These are phyloP conservation scores for Phyllostomus hastatus DNA, from an alignment of 2,113 vertebrate species.

Conservation along the genomic window DNA sequence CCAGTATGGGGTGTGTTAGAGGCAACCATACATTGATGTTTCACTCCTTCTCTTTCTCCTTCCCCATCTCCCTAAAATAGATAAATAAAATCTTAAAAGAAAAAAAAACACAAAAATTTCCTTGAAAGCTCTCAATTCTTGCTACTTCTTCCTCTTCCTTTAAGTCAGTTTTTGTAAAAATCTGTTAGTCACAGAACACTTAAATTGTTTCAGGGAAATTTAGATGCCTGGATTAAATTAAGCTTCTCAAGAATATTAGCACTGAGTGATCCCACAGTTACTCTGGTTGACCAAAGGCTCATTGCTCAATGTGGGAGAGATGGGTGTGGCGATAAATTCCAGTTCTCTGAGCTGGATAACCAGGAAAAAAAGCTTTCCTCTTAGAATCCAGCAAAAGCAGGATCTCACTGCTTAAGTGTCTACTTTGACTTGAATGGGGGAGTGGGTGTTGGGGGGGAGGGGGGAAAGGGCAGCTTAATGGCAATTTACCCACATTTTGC, in stretches of 20 bases:
- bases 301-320: constrained; percentile 47
- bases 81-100: no score
- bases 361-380: neutral
- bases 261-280: constrained; percentile 33
- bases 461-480: neutral
- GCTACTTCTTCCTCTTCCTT: neutral
- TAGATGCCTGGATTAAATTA: neutral
- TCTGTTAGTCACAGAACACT: accelerated
- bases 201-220: constrained; percentile 26
- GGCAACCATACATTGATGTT: no score
- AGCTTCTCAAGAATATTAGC: constrained; percentile 28
- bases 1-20: no score
- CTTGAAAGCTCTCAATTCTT: neutral
- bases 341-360: constrained; percentile 44
- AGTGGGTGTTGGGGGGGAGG: neutral
- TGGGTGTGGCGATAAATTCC: constrained; percentile 55
- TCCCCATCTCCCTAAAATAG: no score
- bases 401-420: neutral
- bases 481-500: neutral
- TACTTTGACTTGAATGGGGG: neutral
- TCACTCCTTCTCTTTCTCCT: no score
- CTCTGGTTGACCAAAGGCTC: constrained; percentile 33
- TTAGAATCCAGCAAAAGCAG: neutral
- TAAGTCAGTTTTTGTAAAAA: neutral
- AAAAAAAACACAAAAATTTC: neutral